Evolutionary conservation across 2,888 invertebrate species (phyloP), one percentile per base, ranked within the genome.

Genomic region (Metopia argyrocephala): DNA sequence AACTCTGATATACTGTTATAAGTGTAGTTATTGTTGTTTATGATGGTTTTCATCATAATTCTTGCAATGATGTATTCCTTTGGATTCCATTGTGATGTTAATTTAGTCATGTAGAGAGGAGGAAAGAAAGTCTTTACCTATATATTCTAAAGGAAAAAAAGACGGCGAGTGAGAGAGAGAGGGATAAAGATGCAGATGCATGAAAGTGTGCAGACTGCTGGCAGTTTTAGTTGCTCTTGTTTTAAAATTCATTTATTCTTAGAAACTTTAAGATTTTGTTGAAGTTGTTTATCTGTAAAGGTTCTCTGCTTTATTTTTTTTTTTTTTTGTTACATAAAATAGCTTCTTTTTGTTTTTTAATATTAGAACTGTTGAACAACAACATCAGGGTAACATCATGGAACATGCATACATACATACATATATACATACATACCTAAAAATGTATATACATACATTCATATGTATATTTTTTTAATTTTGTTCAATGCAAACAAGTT

Each of bases 211-310:
- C n/a, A 62, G 59, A 7, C 15, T 46, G 52, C 61, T 71, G 46
- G 50, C 54, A 56, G 20, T 59, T 48, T 15, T 57, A 9, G 20
- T 18, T 74, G 69, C 76, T 73, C 76, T 80, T 76, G 59, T 76
- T 80, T 66, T 45, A 65, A 75, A 75, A 81, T 81, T 46, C 76
- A 74, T 81, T 70, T 74, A 66, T 81, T 81, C 81, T 81, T 57
- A 78, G 81, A 81, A 78, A 75, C 70, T 71, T 74, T 74, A 74
- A 70, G 74, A 31, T 69, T 61, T 46, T 65, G 70, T 65, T 69
- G 48, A 12, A 6, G 9, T 38, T 38, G 38, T 38, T 70, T 80
- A 69, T 56, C 48, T 62, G 20, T 56, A 28, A 62, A 56, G 56
- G 45, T 5, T 21, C 20, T 59, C 31, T 31, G 15, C 38, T 38